phyloP scores from a whole-genome alignment of 2,113 vertebrate species.

The Butorides virescens region DNA sequence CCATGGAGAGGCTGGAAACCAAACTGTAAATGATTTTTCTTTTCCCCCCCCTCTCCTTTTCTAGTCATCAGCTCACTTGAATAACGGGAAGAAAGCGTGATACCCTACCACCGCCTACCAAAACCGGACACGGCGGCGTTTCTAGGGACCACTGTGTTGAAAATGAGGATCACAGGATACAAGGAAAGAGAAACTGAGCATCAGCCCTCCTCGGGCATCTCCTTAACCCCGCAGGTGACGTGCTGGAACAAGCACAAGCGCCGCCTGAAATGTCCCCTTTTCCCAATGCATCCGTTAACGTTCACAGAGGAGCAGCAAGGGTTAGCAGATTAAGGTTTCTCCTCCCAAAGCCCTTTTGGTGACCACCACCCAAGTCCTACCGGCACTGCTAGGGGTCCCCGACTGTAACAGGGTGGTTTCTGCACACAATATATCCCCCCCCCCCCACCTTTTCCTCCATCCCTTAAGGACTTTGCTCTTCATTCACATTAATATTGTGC shows the following conservation, averaged over 20 bases:
- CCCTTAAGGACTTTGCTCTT: not conserved
- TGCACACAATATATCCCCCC: not conserved
- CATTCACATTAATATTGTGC: accelerated
- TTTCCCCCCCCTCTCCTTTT: not conserved
- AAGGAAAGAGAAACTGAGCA: not conserved
- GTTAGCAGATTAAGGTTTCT: not conserved
- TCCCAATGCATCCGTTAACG: accelerated
- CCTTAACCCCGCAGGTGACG: not conserved
- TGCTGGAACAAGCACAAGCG: not conserved
- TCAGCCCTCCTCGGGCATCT: not conserved
- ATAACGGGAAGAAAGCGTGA: not conserved
- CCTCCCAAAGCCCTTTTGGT: not conserved
- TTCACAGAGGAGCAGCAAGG: not conserved
- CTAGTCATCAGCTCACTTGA: not conserved
- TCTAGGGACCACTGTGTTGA: accelerated
- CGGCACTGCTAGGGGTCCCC: not conserved
- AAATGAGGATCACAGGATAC: not conserved
- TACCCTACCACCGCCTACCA: not conserved
- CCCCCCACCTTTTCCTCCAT: not conserved
- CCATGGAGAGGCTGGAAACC: not conserved
- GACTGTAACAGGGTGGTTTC: accelerated
- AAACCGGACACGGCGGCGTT: accelerated
- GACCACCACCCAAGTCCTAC: too few relatives aligned
- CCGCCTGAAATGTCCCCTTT: not conserved
- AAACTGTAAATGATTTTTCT: not conserved